phyloP scores from a whole-genome alignment of 2,888 invertebrate species.

The Agrotis puta region DNA sequence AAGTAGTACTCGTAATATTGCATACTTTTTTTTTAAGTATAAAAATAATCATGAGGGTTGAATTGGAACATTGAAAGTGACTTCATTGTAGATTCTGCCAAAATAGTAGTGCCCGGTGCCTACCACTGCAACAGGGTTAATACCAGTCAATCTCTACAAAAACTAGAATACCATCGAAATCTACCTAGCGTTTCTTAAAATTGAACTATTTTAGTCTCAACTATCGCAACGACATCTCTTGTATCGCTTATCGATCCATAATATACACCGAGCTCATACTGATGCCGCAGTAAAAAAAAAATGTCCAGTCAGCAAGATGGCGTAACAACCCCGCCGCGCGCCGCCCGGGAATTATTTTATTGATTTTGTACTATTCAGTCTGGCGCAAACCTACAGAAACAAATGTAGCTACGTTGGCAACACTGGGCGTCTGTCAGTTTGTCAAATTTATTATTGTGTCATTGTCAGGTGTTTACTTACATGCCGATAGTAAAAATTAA shows the following conservation, averaged over 20 bases:
- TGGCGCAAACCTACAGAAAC: constrained; percentile 30
- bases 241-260: neutral
- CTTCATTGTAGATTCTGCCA: neutral
- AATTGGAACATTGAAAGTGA: neutral
- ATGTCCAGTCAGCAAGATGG: constrained; percentile 23
- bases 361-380: constrained; percentile 26
- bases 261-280: neutral
- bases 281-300: neutral
- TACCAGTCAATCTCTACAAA: neutral
- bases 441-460: constrained; percentile 72
- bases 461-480: constrained; percentile 83
- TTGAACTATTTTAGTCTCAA: neutral
- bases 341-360: constrained; percentile 13
- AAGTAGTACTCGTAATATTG: neutral
- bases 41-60: neutral
- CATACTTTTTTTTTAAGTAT: neutral
- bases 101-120: too few relatives aligned
- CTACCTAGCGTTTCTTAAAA: neutral
- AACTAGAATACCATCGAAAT: neutral
- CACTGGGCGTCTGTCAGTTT: constrained; percentile 53
- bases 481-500: constrained; percentile 64
- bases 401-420: constrained; percentile 40
- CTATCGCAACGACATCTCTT: neutral
- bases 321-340: neutral
- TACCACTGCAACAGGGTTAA: neutral